Evolutionary conservation across 1,140 invertebrate genomes (phyloP).

Genomic region (Drosophila aff.): DNA sequence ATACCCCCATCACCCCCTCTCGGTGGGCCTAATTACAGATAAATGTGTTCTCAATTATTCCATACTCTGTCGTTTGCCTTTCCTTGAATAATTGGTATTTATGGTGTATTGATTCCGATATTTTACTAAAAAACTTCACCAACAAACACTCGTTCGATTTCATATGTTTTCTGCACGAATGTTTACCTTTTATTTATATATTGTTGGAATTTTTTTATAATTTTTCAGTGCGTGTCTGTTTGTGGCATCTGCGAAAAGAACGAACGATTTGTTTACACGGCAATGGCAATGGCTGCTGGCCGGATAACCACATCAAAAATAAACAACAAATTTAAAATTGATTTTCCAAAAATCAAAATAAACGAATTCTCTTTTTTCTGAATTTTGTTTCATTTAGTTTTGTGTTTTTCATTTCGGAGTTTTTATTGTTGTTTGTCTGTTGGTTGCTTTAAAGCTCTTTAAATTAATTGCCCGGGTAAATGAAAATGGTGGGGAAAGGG

Average conservation of each 20-base stretch:
- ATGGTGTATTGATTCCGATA: neutral
- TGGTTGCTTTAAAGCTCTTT: slow-evolving; percentile 60
- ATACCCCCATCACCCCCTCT: too few relatives aligned
- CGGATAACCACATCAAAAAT: slow-evolving; percentile 83
- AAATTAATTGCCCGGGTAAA: slow-evolving; percentile 45
- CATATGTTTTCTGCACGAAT: slow-evolving; percentile 22
- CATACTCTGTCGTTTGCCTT: neutral
- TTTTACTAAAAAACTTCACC: neutral
- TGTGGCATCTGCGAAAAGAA: slow-evolving; percentile 70
- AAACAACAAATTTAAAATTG: slow-evolving; percentile 75
- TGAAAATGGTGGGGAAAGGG: neutral
- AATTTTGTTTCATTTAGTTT: slow-evolving; percentile 43
- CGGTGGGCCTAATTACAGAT: too few relatives aligned
- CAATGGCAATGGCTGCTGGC: slow-evolving; percentile 50
- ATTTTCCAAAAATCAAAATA: slow-evolving; percentile 80
- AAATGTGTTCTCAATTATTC: neutral
- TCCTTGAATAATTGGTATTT: neutral
- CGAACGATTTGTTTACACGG: slow-evolving; percentile 70
- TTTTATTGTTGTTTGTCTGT: slow-evolving; percentile 31
- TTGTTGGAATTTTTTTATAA: slow-evolving; percentile 32
- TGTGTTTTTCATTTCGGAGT: slow-evolving; percentile 27
- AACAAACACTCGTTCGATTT: slow-evolving; percentile 3
- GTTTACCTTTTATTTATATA: slow-evolving; percentile 33
- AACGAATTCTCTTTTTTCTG: slow-evolving; percentile 50
- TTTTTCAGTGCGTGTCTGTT: slow-evolving; percentile 56